Conservation (phyloP, 2,888 invertebrate species). For the Pammene fasciana region DNA sequence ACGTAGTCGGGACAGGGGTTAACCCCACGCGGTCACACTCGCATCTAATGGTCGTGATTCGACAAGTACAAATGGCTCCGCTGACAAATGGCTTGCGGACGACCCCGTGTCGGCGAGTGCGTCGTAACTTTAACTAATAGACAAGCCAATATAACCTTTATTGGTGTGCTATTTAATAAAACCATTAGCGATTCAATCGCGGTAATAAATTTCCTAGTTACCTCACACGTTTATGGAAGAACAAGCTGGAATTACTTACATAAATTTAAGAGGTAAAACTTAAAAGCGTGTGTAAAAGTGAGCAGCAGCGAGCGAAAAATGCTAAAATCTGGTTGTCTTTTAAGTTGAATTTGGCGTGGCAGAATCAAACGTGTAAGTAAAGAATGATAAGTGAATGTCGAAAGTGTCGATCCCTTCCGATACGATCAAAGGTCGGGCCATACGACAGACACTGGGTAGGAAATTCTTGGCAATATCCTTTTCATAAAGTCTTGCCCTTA, state of each 20-base stretch:
- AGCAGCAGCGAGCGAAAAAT: slow-evolving; percentile 1
- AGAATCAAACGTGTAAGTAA: slow-evolving; percentile 47
- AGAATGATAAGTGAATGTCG: slow-evolving; percentile 68
- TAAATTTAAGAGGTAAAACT: not conserved
- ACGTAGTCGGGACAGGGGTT: slow-evolving; percentile 67
- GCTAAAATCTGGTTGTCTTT: slow-evolving; percentile 34
- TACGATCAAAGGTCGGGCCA: slow-evolving; percentile 71
- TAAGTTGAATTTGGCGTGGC: slow-evolving; percentile 58
- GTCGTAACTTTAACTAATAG: slow-evolving; percentile 71
- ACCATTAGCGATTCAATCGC: slow-evolving; percentile 36
- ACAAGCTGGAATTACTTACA: not conserved
- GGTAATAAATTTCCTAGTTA: slow-evolving; percentile 22
- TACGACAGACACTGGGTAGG: slow-evolving; percentile 41
- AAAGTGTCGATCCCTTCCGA: slow-evolving; percentile 74
- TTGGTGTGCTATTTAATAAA: slow-evolving; percentile 51
- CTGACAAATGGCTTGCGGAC: slow-evolving; percentile 82
- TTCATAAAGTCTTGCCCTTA: slow-evolving; percentile 57
- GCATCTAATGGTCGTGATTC: slow-evolving; percentile 83
- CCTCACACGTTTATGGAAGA: slow-evolving; percentile 22
- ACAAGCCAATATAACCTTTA: slow-evolving; percentile 71
- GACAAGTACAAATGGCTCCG: slow-evolving; percentile 83
- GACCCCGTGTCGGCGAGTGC: slow-evolving; percentile 70
- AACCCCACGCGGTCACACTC: slow-evolving; percentile 81
- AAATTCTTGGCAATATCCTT: slow-evolving; percentile 63
- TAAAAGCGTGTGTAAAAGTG: not conserved